phyloP scores from a whole-genome alignment of 2,888 invertebrate species.

The Spisula solida region DNA sequence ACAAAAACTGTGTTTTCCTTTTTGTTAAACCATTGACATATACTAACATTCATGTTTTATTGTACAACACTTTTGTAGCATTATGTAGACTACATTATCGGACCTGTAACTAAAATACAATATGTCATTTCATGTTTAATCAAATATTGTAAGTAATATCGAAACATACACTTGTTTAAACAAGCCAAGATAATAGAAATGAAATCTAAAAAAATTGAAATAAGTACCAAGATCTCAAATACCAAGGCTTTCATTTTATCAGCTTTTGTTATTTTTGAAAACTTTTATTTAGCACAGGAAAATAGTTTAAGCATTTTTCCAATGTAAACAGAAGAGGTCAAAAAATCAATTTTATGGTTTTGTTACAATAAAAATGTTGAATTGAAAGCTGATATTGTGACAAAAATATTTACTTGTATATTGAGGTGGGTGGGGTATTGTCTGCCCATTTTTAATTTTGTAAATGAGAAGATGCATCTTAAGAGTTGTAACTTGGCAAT shows the following conservation, averaged over 20 bases:
- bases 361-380: neutral
- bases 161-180: too few species aligned
- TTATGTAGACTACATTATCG: neutral
- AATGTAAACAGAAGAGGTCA: too few species aligned
- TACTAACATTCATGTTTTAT: neutral
- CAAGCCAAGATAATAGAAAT: too few species aligned
- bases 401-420: neutral
- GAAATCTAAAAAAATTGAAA: too few species aligned
- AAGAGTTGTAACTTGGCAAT: too few species aligned
- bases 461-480: too few species aligned
- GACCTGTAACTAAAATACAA: neutral
- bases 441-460: too few species aligned
- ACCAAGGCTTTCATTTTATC: neutral
- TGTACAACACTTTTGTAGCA: neutral
- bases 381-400: neutral
- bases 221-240: too few species aligned
- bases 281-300: neutral
- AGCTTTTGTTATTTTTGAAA: neutral
- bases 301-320: neutral
- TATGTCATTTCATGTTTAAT: neutral
- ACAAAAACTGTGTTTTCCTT: too few species aligned
- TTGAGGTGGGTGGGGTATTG: too few species aligned
- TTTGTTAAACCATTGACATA: neutral
- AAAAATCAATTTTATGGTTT: neutral
- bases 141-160: neutral